Conservation (phyloP, 2,797 vertebrate species). For the Cygnus olor region DNA sequence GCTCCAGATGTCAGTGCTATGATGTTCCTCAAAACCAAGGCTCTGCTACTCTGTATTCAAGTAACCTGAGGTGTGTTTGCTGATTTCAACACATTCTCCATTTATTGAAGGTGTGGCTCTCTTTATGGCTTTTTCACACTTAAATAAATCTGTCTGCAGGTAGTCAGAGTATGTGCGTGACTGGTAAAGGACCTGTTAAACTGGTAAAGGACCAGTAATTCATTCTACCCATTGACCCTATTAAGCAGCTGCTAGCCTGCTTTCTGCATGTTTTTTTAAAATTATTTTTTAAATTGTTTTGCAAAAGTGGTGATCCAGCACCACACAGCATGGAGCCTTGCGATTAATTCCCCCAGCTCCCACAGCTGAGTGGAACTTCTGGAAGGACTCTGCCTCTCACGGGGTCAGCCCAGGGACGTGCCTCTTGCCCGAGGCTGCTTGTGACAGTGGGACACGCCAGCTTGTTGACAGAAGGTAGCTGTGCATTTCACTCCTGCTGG, state of each 20-base stretch:
- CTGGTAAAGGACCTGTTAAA: neutral
- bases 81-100: neutral
- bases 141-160: neutral
- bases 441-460: neutral
- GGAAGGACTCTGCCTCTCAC: neutral
- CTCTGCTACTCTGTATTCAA: neutral
- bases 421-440: neutral
- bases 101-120: neutral
- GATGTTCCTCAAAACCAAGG: neutral
- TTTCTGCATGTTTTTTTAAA: neutral
- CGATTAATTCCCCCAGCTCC: neutral
- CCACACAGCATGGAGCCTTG: neutral
- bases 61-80: neutral
- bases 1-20: neutral
- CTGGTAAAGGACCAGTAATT: neutral
- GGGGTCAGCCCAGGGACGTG: neutral
- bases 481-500: neutral
- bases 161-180: neutral
- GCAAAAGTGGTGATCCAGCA: neutral
- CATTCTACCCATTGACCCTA: neutral
- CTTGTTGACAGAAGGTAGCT: neutral
- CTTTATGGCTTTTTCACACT: neutral
- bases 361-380: accelerated
- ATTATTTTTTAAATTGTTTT: too few relatives aligned
- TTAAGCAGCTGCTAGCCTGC: neutral